Base-by-base conservation (phyloP, 1,140 invertebrate genomes). In the Bombus consobrinus region DNA sequence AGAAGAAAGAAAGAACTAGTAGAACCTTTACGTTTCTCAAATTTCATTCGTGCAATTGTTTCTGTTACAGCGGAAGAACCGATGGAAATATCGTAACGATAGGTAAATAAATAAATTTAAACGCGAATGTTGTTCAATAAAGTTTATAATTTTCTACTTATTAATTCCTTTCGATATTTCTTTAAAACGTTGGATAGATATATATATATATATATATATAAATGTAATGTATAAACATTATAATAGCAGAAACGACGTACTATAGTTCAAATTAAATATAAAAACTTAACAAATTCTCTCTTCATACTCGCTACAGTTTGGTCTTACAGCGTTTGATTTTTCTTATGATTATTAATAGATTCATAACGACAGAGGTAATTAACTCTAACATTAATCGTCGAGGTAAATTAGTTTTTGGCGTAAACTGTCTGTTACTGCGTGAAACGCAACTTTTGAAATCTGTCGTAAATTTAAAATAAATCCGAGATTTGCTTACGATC, bases 361-460 rank as follows among this genome's bases (percentile, higher is more conserved):
- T 75, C 34, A 22, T 57, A 59, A 32, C 22, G 43, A 82, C 57
- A 73, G 62, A 64, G 75, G 64, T 68, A 41, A 77, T 74, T 83
- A 64, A 22, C 47, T 53, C 47, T 53, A 53, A 41, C 53, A 12
- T 84, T 82, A 87, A 71, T 66, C 75, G 13, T 81, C 80, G 77
- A 89, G 72, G 82, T 92, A 88, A 86, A 87, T 90, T 83, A 89
- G 66, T 91, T 92, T 93, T 93, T 93, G 92, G 92, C 87, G 82
- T 89, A n/a, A 86, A 88, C 85, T 87, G 89, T 87, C 73, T 71
- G 79, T 78, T 73, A 74, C 74, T 77, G 73, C 43, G 59, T 85
- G 59, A 74, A 71, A 64, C 47, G n/a, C 28, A 53, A 64, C 37
- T 73, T 66, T 64, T 28, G 25, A 39, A 28, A 39, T 71, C 25